phyloP scores from a whole-genome alignment of 2,113 vertebrate genomes.

The Anoplopoma fimbria region DNA sequence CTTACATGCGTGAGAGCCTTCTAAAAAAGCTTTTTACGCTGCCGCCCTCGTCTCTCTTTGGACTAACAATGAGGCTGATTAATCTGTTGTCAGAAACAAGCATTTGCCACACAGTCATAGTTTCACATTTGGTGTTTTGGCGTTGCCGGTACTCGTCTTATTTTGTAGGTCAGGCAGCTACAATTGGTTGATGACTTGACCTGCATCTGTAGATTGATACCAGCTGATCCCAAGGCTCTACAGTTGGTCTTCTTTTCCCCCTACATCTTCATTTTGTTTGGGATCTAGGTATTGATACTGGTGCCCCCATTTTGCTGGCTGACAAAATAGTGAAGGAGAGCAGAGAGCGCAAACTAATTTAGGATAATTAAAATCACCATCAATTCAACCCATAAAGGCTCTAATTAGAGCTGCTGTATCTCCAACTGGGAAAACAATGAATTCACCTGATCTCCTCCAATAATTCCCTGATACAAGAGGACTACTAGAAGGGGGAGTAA shows the following conservation, averaged over 20 bases:
- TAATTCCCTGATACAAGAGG: no score
- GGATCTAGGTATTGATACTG: not conserved
- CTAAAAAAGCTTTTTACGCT: not conserved
- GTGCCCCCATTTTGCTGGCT: not conserved
- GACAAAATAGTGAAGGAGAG: not conserved
- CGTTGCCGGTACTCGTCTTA: no score
- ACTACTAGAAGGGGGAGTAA: no score
- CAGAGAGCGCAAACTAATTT: not conserved
- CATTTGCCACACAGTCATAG: not conserved
- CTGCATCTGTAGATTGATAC: not conserved
- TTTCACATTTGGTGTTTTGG: no score
- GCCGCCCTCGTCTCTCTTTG: not conserved
- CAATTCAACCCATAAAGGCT: no score
- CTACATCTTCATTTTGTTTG: not conserved
- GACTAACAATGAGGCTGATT: constrained; percentile 4
- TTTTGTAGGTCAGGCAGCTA: no score
- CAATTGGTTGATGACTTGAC: not conserved
- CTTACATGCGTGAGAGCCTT: not conserved
- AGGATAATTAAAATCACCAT: no score
- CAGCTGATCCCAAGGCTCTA: not conserved
- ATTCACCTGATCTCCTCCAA: no score
- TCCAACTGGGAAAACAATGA: no score
- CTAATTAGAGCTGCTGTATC: no score
- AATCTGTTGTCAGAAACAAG: not conserved
- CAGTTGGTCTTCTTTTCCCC: not conserved